These are phyloP conservation scores for Nebria ingens DNA, from an alignment of 1,140 invertebrate genomes.

Conservation along the genomic window DNA sequence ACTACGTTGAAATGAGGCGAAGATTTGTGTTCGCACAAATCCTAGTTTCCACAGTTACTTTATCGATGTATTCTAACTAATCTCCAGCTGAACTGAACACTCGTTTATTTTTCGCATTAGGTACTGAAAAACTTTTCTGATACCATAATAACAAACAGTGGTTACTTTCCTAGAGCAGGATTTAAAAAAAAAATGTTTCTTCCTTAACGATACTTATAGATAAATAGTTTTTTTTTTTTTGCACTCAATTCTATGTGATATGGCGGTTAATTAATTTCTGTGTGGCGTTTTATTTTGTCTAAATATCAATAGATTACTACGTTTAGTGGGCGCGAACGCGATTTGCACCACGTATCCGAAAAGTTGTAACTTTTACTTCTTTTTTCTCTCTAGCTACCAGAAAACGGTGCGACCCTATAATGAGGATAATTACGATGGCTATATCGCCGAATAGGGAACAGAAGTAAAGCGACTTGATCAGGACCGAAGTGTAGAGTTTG, in stretches of 20 bases:
- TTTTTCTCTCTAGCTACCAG: no score
- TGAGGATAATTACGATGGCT: constrained; percentile 3
- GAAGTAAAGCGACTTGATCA: constrained; percentile 4
- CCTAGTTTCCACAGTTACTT: background rate
- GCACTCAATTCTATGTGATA: background rate
- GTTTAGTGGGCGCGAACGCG: no score
- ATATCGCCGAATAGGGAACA: constrained; percentile 4
- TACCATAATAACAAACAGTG: background rate
- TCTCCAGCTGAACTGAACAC: background rate
- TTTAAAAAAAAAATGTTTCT: background rate
- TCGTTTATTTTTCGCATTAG: background rate
- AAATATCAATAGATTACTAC: no score
- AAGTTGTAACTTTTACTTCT: background rate
- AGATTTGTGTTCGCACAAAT: background rate
- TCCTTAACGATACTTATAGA: background rate
- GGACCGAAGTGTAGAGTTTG: background rate
- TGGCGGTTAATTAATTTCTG: no score
- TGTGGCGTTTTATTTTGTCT: no score
- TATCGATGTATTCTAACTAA: background rate
- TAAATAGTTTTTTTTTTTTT: background rate
- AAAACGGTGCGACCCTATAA: background rate
- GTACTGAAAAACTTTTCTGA: background rate
- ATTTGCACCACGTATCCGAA: background rate
- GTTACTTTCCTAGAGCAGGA: background rate
- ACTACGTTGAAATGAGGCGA: background rate